Evolutionary conservation across 2,113 vertebrate genomes (phyloP).

Genomic region (Rafetus swinhoei): DNA sequence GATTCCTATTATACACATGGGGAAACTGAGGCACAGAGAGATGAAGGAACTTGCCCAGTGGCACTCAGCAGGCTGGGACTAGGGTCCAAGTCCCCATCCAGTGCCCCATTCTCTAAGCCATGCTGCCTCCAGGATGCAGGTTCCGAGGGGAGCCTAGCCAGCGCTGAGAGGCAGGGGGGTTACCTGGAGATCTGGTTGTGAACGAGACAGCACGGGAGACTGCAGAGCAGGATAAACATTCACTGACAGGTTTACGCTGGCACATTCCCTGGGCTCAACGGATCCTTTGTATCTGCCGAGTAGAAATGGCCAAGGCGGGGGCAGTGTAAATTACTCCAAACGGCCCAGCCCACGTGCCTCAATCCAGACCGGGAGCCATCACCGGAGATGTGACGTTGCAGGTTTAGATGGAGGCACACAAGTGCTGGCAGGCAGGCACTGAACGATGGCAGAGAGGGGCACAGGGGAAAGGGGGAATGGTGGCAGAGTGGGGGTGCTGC

Average conservation of each 20-base stretch:
- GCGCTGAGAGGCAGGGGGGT: no score
- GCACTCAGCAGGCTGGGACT: background rate
- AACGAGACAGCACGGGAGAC: background rate
- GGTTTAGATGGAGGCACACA: background rate
- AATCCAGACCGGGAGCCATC: background rate
- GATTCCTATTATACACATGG: rapidly evolving
- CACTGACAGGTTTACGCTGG: background rate
- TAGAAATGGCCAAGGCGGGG: background rate
- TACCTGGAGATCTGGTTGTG: background rate
- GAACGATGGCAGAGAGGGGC: background rate
- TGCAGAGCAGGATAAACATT: background rate
- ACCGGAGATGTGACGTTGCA: no score
- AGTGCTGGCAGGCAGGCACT: background rate
- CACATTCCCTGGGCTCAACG: background rate
- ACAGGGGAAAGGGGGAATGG: background rate
- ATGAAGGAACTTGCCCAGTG: background rate
- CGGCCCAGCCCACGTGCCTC: background rate
- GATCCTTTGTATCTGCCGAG: background rate
- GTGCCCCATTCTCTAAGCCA: background rate
- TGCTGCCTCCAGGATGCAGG: background rate
- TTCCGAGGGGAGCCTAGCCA: background rate
- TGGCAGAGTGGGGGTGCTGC: no score
- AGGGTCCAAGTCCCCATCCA: background rate
- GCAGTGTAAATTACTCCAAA: background rate
- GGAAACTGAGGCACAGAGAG: background rate